Evolutionary conservation across 1,140 invertebrate genomes (phyloP).

Genomic region (Druon quercuslanigerum): DNA sequence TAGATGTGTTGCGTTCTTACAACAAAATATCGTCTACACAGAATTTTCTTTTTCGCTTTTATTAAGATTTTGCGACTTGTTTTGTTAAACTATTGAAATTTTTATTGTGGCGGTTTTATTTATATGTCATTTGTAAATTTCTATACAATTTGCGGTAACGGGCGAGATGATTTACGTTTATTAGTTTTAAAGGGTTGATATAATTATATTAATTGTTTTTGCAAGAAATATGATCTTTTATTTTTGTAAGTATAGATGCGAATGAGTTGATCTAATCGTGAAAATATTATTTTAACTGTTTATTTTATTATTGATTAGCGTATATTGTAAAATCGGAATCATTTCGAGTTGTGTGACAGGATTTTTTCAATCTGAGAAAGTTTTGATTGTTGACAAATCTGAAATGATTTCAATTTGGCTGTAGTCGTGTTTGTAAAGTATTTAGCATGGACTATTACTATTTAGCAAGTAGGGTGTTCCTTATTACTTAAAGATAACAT

Average conservation of each 20-base stretch:
- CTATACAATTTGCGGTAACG: too few relatives aligned
- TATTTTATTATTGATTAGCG: neutral
- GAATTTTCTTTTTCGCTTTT: neutral
- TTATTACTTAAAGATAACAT: too few relatives aligned
- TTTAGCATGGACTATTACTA: conserved; percentile 24
- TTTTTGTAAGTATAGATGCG: neutral
- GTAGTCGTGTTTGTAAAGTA: conserved; percentile 13
- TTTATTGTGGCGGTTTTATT: conserved; percentile 4
- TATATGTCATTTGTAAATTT: too few relatives aligned
- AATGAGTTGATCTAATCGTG: neutral
- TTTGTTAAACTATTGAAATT: conserved; percentile 14
- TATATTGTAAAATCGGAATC: conserved; percentile 22
- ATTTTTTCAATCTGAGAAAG: neutral
- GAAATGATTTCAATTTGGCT: conserved; percentile 7
- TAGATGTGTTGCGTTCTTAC: neutral
- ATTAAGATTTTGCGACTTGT: neutral
- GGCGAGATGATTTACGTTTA: too few relatives aligned
- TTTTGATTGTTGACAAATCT: neutral
- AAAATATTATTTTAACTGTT: neutral
- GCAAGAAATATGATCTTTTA: conserved; percentile 3
- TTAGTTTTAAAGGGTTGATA: too few relatives aligned
- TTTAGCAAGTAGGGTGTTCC: neutral
- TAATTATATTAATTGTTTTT: neutral
- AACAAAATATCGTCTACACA: too few relatives aligned
- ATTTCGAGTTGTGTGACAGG: neutral